These are phyloP conservation scores for Glossophaga mutica DNA, from an alignment of 2,797 vertebrate species.

Conservation along the genomic window DNA sequence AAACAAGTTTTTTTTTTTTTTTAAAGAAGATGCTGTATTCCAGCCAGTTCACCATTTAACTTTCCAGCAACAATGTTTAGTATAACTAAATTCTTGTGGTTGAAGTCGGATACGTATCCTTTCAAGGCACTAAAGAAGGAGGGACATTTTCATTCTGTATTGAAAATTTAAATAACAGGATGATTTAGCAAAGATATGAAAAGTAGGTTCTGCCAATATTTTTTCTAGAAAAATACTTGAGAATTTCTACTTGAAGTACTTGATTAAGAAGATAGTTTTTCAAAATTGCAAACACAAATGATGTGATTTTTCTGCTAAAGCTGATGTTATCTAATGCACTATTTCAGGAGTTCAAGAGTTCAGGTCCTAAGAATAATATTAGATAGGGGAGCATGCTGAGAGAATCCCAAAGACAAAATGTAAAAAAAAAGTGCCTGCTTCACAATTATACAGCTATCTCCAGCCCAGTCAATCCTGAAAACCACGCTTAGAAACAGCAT, in stretches of 20 bases:
- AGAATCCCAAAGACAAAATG: not conserved
- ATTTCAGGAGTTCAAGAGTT: not conserved
- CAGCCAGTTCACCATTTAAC: not conserved
- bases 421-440: not conserved
- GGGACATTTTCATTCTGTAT: not conserved
- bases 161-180: not conserved
- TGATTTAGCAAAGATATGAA: not conserved
- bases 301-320: not conserved
- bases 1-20: not conserved
- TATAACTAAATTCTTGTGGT: not conserved
- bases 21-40: not conserved
- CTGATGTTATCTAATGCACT: not conserved
- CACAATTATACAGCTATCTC: not conserved
- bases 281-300: not conserved
- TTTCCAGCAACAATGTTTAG: not conserved
- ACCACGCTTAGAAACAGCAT: not conserved
- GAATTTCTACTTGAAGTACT: not conserved
- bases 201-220: not conserved
- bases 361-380: not conserved
- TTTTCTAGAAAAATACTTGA: constrained; percentile 1
- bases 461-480: not conserved
- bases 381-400: not conserved
- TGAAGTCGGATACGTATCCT: not conserved
- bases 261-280: not conserved
- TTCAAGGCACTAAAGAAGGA: not conserved